Base-by-base conservation (phyloP, 53 echinoderm and acorn worm species). In the Temnopleurus reevesii region DNA sequence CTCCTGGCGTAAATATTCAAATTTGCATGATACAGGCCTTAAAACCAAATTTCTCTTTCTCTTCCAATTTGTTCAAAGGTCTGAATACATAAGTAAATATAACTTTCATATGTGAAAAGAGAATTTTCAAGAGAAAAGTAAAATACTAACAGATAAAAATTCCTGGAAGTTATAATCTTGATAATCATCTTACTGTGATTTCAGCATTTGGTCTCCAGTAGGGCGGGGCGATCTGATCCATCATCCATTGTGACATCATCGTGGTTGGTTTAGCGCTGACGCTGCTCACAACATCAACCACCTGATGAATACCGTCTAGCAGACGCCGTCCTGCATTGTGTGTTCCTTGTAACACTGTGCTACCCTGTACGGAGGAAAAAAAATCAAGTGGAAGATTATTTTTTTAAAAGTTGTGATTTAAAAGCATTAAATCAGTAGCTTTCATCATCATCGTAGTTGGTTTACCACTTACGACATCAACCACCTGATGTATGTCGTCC, bases 191-290 rank as follows among this genome's bases (percentile, higher is more conserved):
- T 77, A 97, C 97, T 26, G 77, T 86, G 31, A 97, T 97, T 64
- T 95, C 91, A 9, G 94, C 91, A 81, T 97, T 97, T 63, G 97
- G 95, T 60, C 91, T 91, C 97, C 97, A 97, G 90, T 97, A 97
- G 15, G 93, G 90, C 43, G 97, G 97, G 17, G 97, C 97, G 24
- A 97, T 97, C 91, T 95, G 95, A 59, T 97, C 97, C 19, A 95
- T 94, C 95, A 97, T 97, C 97, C 97, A 97, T 46, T 97, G 95
- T 12, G 94, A 93, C 89, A 97, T 91, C 89, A 97, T 91, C 81
- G 92, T 95, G 56, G 97, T 95, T 13, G 97, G 97, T 66, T 94
- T 95, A 31, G 95, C 94, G 65, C 97, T 92, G 77, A 97, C 97
- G 23, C 91, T 93, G 30, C 93, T 90, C 19, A 97, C 95, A 25